Evolutionary conservation across 2,113 vertebrate genomes (phyloP).

Genomic region (Rhinoderma darwinii): DNA sequence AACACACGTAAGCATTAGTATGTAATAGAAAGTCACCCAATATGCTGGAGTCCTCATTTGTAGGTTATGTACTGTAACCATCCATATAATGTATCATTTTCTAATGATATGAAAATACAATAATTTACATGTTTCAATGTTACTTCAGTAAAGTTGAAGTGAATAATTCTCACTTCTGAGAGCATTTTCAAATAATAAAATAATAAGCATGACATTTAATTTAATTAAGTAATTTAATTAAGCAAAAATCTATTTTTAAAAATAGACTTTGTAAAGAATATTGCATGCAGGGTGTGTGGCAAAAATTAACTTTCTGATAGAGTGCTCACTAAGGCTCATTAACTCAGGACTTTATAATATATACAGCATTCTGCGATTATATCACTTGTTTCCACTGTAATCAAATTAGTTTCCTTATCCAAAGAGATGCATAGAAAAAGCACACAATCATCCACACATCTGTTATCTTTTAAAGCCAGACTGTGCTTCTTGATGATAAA

Average conservation of each 20-base stretch:
- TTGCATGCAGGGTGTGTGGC: not conserved
- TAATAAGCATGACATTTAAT: not conserved
- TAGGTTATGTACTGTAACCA: not conserved
- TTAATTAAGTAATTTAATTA: conserved; percentile 8
- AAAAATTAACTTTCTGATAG: not conserved
- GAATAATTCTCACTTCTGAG: not conserved
- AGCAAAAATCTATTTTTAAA: not conserved
- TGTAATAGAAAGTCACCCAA: too few species aligned
- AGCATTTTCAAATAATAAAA: conserved; percentile 1
- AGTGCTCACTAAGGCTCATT: conserved; percentile 4
- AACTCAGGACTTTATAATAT: not conserved
- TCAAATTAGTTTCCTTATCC: conserved; percentile 32
- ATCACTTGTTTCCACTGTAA: conserved; percentile 35
- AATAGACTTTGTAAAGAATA: not conserved
- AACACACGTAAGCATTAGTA: too few species aligned
- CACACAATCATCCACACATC: conserved; percentile 21
- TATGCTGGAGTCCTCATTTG: too few species aligned
- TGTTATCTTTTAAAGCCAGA: conserved; percentile 6
- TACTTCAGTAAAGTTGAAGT: not conserved
- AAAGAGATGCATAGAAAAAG: conserved; percentile 17
- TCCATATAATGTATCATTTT: not conserved
- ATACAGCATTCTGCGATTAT: conserved; percentile 1
- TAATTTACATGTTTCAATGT: not conserved
- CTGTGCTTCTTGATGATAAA: conserved; percentile 20
- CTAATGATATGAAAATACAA: not conserved